phyloP scores from a whole-genome alignment of 2,113 vertebrate species.

The Heliornis fulica region DNA sequence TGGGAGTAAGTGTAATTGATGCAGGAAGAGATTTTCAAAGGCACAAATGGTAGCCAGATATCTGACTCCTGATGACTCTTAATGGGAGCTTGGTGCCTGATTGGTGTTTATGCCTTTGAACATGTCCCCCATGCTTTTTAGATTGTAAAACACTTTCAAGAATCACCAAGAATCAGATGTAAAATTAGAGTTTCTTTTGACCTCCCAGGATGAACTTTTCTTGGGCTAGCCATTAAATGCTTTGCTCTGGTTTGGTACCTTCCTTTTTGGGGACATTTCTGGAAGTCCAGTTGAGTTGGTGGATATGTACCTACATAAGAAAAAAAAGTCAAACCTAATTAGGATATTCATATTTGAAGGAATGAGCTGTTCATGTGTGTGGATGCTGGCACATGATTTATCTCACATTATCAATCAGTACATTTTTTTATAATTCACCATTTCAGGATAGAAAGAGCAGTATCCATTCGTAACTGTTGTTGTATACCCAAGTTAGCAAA shows the following conservation, averaged over 20 bases:
- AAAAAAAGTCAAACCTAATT: neutral
- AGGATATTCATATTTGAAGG: neutral
- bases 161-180: neutral
- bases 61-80: neutral
- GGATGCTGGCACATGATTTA: neutral
- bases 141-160: neutral
- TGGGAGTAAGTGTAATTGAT: neutral
- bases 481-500: neutral
- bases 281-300: neutral
- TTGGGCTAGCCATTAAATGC: neutral
- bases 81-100: neutral
- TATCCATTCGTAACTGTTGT: neutral
- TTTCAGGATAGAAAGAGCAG: neutral
- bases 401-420: neutral
- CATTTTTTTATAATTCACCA: neutral
- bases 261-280: neutral
- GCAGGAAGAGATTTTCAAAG: conserved; percentile 23
- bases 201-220: neutral
- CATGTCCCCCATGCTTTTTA: neutral
- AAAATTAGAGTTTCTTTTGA: neutral
- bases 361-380: neutral
- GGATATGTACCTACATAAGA: neutral
- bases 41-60: neutral
- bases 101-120: neutral
- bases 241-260: neutral